phyloP scores from a whole-genome alignment of 1,140 invertebrate species.

The Heliconius himera region DNA sequence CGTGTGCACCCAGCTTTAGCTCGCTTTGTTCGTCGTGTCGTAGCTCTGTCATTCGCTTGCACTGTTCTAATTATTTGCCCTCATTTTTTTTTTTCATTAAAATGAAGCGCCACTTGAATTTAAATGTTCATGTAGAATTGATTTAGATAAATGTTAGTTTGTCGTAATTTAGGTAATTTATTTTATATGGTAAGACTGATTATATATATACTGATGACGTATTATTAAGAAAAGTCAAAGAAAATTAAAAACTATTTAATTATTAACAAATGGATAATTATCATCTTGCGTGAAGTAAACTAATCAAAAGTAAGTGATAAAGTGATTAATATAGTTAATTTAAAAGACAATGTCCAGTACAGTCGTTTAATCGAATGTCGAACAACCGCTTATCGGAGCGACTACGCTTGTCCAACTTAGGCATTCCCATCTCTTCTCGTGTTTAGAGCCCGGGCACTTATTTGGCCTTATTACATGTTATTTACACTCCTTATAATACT shows the following conservation, averaged over 20 bases:
- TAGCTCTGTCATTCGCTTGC: slow-evolving; percentile 68
- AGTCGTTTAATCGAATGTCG: too few relatives aligned
- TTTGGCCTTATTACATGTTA: too few relatives aligned
- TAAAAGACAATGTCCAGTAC: too few relatives aligned
- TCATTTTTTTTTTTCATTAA: slow-evolving; percentile 52
- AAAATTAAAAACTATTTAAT: not conserved
- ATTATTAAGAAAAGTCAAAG: not conserved
- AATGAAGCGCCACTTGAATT: slow-evolving; percentile 64
- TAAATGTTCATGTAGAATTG: slow-evolving; percentile 59
- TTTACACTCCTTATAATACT: too few relatives aligned
- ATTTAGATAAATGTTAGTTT: slow-evolving; percentile 40
- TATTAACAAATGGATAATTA: not conserved
- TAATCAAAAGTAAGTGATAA: not conserved
- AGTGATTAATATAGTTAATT: not conserved
- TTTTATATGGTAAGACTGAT: not conserved
- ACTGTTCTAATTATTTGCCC: slow-evolving; percentile 58
- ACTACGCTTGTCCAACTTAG: too few relatives aligned
- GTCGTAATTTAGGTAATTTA: slow-evolving; percentile 21
- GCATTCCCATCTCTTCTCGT: too few relatives aligned
- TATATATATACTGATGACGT: not conserved
- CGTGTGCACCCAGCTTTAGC: slow-evolving; percentile 36
- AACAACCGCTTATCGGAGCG: too few relatives aligned
- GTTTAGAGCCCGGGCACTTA: too few relatives aligned
- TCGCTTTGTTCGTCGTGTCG: slow-evolving; percentile 65
- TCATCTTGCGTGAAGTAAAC: too few relatives aligned